Evolutionary conservation across 1,140 invertebrate genomes (phyloP).

Genomic region (Centruroides sculpturatus): DNA sequence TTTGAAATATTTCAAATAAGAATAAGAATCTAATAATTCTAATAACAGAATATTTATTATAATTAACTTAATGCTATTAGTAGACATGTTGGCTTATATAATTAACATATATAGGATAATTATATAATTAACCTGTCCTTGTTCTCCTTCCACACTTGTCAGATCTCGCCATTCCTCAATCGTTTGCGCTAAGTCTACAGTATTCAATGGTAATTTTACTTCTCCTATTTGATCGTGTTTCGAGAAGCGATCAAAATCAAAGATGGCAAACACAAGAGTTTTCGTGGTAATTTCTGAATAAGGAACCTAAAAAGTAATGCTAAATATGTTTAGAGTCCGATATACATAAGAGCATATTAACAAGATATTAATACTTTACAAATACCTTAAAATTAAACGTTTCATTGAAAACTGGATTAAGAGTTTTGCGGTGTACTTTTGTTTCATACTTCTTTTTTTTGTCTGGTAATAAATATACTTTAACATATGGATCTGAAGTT

Average conservation of each 20-base stretch:
- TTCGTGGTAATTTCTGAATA: constrained; percentile 20
- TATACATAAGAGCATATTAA: background rate
- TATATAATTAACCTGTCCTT: constrained; percentile 91
- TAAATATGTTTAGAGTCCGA: too few species aligned
- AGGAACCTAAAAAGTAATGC: constrained; percentile 39
- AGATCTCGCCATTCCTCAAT: constrained; percentile 99
- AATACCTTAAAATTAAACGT: constrained; percentile 23
- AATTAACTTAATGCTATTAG: too few species aligned
- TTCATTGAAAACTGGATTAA: constrained; percentile 32
- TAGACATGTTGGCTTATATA: too few species aligned
- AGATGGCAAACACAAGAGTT: constrained; percentile 95
- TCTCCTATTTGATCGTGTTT: constrained; percentile 99
- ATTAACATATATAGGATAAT: background rate
- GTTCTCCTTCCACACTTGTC: constrained; percentile 93
- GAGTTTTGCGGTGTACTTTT: constrained; percentile 30
- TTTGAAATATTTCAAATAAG: too few species aligned
- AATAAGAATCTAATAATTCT: too few species aligned
- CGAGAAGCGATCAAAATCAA: constrained; percentile 98
- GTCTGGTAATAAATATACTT: constrained; percentile 29
- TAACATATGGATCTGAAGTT: constrained; percentile 70
- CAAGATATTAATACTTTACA: background rate
- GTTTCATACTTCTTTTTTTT: constrained; percentile 33
- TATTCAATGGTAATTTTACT: constrained; percentile 92
- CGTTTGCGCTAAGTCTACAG: constrained; percentile 94
- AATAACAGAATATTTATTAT: too few species aligned